These are phyloP conservation scores for Clarias batrachus DNA, from an alignment of 2,113 vertebrate species.

Conservation along the genomic window DNA sequence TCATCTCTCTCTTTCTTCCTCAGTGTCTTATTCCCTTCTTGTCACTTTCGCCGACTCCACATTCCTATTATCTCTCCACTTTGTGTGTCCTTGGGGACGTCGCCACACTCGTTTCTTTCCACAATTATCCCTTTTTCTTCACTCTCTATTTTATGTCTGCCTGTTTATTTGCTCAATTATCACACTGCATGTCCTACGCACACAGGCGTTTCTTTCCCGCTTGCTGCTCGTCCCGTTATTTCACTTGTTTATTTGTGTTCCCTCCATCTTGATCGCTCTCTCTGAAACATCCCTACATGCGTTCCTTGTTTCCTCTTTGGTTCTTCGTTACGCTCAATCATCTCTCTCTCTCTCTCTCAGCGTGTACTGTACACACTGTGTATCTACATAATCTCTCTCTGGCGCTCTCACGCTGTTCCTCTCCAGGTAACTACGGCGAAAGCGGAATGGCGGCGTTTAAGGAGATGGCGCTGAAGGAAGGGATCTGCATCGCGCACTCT, in stretches of 20 bases:
- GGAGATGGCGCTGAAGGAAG: conserved; percentile 95
- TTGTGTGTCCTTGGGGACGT: background rate
- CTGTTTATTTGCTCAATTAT: background rate
- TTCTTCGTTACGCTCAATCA: background rate
- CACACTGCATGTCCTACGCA: too few species aligned
- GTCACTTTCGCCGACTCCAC: background rate
- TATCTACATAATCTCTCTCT: background rate
- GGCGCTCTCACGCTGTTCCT: background rate
- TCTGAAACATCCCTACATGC: background rate
- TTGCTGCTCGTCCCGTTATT: background rate
- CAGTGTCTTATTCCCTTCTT: background rate
- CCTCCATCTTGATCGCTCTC: background rate
- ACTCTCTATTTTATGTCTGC: background rate
- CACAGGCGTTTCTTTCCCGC: background rate
- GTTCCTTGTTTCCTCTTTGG: background rate
- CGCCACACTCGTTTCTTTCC: too few species aligned
- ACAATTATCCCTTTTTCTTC: background rate
- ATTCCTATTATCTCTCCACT: background rate
- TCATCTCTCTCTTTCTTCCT: too few species aligned
- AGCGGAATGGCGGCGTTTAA: conserved; percentile 99
- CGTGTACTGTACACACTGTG: background rate
- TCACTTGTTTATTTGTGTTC: too few species aligned
- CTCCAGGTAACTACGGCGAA: conserved; percentile 94
- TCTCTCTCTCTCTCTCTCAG: background rate
- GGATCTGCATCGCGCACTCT: conserved; percentile 97